phyloP scores from a whole-genome alignment of 2,113 vertebrate species.

The Nothocercus nigrocapillus region DNA sequence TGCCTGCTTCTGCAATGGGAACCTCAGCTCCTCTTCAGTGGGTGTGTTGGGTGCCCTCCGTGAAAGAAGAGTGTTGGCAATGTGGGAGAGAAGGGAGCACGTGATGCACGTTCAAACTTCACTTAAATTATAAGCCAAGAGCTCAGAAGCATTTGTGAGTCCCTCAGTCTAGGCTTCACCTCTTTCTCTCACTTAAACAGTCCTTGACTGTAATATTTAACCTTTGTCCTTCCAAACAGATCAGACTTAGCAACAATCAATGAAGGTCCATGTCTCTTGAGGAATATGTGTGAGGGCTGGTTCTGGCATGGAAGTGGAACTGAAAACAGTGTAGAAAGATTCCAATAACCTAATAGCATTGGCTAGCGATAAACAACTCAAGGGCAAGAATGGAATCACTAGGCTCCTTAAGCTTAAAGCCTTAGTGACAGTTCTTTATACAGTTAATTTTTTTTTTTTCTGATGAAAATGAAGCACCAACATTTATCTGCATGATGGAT shows the following conservation, averaged over 20 bases:
- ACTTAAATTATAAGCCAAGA: background rate
- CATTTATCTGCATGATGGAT: background rate
- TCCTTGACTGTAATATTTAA: background rate
- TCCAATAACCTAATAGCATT: background rate
- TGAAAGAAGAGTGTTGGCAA: background rate
- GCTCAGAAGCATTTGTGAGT: background rate
- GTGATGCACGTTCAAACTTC: background rate
- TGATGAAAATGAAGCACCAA: slow-evolving; percentile 11
- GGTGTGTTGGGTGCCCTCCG: fast-evolving
- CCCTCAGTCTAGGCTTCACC: background rate
- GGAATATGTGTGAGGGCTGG: background rate
- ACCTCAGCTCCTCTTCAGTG: background rate
- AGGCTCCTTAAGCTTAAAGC: background rate
- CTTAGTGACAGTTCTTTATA: background rate
- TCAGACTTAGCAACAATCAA: background rate
- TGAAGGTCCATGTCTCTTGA: background rate
- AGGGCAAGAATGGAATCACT: background rate
- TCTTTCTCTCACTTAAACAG: background rate
- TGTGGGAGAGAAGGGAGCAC: background rate
- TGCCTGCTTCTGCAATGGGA: background rate
- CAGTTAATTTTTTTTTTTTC: slow-evolving; percentile 6
- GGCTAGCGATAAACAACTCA: background rate
- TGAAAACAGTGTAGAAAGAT: background rate
- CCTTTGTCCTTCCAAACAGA: background rate
- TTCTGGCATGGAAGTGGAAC: background rate